Base-by-base conservation (phyloP, 2,113 vertebrate species). In the Abramis brama region DNA sequence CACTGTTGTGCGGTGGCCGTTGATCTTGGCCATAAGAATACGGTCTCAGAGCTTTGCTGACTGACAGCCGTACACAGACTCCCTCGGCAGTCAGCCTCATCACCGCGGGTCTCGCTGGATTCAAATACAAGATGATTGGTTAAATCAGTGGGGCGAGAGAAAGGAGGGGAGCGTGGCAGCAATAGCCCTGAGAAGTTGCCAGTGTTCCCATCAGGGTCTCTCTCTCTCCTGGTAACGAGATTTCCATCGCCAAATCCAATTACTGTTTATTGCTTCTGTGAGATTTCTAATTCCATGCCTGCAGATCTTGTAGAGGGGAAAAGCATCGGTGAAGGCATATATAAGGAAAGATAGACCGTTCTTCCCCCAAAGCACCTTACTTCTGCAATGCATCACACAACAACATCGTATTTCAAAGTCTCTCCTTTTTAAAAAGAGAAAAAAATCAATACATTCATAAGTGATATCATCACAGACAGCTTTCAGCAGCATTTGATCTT, bases 251-350 rank as follows among this genome's bases (percentile, higher is more conserved):
- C 66, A 68, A 47, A 90, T 88, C 85, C 88, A 91, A 89, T 88
- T 91, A 89, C 86, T 85, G 86, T 89, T 90, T 89, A 90, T 89
- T 88, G 85, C 88, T 85, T 88, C 88, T 84, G 79, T 86, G 87
- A 83, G 60, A 83, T 83, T 87, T 89, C 82, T 88, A 88, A 91
- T 88, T 85, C 87, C 66, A 79, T 85, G 87, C 86, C 74, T 77
- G 83, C 60, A 85, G 66, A 84, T 82, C 77, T 80, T 71, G 75
- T 70, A 60, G 62, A 25, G 79, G 39, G 47, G 25, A 71, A 86
- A 83, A 68, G 80, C 80, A 87, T 23, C 39, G 2, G 36, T 87
- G 81, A 21, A 17, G 36, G 79, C 66, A 71, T 23, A 55, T 59
- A 57, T 70, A 66, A 78, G 47, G 59, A 87, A 83, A 76, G 36